phyloP scores from a whole-genome alignment of 2,113 vertebrate species.

The Bombycilla garrulus region DNA sequence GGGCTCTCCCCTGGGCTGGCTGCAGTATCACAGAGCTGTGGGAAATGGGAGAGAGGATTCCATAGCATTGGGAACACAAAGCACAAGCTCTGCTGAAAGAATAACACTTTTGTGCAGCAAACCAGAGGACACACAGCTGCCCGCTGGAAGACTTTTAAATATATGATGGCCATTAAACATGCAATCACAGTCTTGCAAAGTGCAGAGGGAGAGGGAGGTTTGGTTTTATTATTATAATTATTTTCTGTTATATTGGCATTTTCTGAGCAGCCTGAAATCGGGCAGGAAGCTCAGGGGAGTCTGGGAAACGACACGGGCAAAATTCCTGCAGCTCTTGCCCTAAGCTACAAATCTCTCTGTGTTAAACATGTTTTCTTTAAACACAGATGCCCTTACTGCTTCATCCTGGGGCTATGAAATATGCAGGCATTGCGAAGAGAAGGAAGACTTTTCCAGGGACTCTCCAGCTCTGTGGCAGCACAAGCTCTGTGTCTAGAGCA shows the following conservation, averaged over 20 bases:
- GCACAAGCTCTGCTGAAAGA: neutral
- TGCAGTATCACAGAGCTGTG: neutral
- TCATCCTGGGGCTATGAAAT: neutral
- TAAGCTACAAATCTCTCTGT: neutral
- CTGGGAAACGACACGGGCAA: neutral
- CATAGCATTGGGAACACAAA: neutral
- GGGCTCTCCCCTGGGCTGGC: neutral
- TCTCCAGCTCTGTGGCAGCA: neutral
- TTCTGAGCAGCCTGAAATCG: neutral
- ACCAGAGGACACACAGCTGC: neutral
- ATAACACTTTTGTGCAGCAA: slow-evolving; percentile 5
- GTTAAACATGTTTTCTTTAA: neutral
- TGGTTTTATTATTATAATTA: neutral
- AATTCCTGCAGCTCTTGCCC: neutral
- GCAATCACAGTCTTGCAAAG: neutral
- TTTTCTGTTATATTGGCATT: neutral
- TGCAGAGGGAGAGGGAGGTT: neutral
- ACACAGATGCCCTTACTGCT: neutral
- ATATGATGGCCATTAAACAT: neutral
- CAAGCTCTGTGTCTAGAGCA: neutral
- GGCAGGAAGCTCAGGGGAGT: neutral
- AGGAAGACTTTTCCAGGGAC: neutral
- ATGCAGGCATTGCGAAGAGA: neutral
- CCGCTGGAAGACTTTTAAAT: neutral
- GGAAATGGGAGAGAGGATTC: slow-evolving; percentile 3